Evolutionary conservation across 2,888 invertebrate species (phyloP).

Genomic region (Ophion ventricosus): DNA sequence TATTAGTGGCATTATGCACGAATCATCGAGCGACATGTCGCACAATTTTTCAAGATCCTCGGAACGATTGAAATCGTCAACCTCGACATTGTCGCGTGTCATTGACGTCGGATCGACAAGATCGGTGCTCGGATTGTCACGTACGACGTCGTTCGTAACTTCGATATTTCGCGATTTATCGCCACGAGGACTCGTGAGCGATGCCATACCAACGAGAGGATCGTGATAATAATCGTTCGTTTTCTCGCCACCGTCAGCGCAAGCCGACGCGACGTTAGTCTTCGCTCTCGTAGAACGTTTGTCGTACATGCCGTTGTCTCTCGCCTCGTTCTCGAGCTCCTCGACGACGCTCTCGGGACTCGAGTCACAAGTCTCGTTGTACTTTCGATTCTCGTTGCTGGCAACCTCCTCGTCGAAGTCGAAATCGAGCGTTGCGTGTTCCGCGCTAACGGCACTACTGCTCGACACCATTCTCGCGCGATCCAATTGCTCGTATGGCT

Average conservation of each 20-base stretch:
- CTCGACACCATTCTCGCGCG: constrained; percentile 47
- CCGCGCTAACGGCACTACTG: constrained; percentile 37
- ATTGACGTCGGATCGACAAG: constrained; percentile 1
- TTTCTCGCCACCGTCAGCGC: constrained; percentile 3
- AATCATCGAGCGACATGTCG: constrained; percentile 67
- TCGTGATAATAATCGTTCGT: constrained; percentile 65
- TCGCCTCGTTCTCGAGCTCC: constrained; percentile 55
- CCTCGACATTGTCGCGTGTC: constrained; percentile 42
- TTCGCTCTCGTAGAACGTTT: background rate
- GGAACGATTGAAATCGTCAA: constrained; percentile 64
- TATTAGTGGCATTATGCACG: constrained; percentile 72
- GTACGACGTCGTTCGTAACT: background rate
- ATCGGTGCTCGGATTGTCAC: constrained; percentile 40
- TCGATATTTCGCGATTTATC: constrained; percentile 23
- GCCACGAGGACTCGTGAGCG: background rate
- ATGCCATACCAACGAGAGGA: constrained; percentile 65
- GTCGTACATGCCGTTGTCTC: constrained; percentile 33
- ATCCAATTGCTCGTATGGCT: constrained; percentile 74
- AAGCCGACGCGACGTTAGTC: too few relatives aligned
- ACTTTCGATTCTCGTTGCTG: constrained; percentile 61
- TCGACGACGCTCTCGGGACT: constrained; percentile 53
- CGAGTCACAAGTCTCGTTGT: constrained; percentile 49
- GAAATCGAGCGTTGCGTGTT: constrained; percentile 72
- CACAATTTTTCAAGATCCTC: constrained; percentile 70
- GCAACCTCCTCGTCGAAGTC: constrained; percentile 72